Base-by-base conservation (phyloP, 2,113 vertebrate genomes). In the Aix galericulata region DNA sequence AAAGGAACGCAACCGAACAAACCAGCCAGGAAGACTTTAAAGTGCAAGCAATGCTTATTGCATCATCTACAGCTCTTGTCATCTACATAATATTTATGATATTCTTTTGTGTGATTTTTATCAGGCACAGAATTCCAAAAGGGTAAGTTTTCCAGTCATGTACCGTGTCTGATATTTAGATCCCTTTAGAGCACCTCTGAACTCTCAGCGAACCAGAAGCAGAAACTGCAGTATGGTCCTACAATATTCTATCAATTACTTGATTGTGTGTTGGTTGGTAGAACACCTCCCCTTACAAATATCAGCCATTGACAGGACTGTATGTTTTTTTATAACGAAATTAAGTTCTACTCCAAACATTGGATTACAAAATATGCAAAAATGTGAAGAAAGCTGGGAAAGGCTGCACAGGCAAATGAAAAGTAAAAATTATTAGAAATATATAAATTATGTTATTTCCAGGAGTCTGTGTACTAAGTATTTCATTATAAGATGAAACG, bases 81-180 rank as follows among this genome's bases (percentile, higher is more conserved):
- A 71, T 87, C 44, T 82, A 92, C 67, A 42, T 94, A 17, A 4
- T 82, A 46, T 25, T 97, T 13, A 7, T 91, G 21, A 46, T 71
- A 23, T 50, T 66, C n/a, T 85, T 82, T 13, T 63, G 38, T 46
- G 22, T 48, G 16, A 16, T 64, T 66, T 40, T 96, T 26, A 58
- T 55, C 83, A 92, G 67, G 44, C 69, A 82, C 91, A 56, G 40
- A 36, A 62, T 5, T 38, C 29, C 34, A 14, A 52, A 73, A 36
- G 8, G 14, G 96, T 97, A 94, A 97, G 95, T 82, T 55, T n/a
- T 17, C 50, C 55, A 36, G 26, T n/a, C 7, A 74, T 3, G 3
- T 23, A 7, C 21, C 18, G 26, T 55, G 48, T 17, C 59, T 8
- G 22, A 34, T 52, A 32, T 52, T 52, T 60, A 32, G 27, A 23